Conservation (phyloP, 2,113 vertebrate species). For the Sylvicapra grimmia region DNA sequence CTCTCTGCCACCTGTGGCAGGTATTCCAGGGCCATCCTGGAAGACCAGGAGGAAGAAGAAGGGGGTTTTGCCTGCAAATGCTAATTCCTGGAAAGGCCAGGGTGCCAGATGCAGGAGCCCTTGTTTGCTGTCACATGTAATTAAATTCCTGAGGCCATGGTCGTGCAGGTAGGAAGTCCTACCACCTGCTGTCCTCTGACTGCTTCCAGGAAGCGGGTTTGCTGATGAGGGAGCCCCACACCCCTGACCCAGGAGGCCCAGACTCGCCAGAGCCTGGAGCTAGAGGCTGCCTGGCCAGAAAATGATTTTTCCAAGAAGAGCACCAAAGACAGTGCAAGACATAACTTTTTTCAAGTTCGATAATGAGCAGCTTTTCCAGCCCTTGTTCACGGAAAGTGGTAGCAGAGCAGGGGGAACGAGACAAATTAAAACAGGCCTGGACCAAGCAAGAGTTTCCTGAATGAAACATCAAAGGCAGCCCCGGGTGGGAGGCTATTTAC, state of each 20-base stretch:
- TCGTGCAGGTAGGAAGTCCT: rapidly evolving
- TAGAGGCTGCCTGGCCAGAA: not conserved
- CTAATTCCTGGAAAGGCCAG: rapidly evolving
- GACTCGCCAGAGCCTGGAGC: not conserved
- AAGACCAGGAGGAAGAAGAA: not conserved
- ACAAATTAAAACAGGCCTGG: not conserved
- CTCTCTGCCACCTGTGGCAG: too few species aligned
- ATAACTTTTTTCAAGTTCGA: not conserved
- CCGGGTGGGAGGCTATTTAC: not conserved
- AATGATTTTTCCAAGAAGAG: not conserved
- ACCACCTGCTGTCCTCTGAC: not conserved
- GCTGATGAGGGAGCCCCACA: not conserved
- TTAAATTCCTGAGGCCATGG: too few species aligned
- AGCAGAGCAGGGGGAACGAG: not conserved
- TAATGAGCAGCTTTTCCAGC: rapidly evolving
- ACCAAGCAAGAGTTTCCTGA: not conserved
- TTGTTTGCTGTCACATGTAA: rapidly evolving
- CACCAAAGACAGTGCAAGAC: too few species aligned
- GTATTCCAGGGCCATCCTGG: rapidly evolving
- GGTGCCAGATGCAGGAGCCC: not conserved
- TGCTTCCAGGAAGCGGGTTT: not conserved
- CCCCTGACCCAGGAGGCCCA: too few species aligned
- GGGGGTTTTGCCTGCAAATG: too few species aligned
- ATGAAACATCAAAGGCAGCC: not conserved
- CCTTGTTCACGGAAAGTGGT: not conserved